Conservation (phyloP, 2,888 invertebrate species). For the Quadriops clusia region DNA sequence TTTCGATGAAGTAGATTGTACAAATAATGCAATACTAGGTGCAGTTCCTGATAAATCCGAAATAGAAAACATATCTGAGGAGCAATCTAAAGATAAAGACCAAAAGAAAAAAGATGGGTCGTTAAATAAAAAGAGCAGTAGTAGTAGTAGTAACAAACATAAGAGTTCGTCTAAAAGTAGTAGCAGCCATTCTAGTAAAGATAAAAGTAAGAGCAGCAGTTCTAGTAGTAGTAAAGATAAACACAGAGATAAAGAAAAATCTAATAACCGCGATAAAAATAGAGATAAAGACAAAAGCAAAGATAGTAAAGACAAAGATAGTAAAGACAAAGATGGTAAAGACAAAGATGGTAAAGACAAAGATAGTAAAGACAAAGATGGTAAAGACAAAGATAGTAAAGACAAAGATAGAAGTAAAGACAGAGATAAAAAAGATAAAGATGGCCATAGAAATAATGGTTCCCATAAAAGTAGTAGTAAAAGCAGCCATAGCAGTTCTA, state of each 20-base stretch:
- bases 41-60: no score
- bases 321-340: constrained; percentile 26
- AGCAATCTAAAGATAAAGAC: constrained; percentile 13
- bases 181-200: constrained; percentile 20
- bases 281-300: constrained; percentile 34
- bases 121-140: constrained; percentile 12
- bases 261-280: constrained; percentile 27
- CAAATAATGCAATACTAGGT: no score
- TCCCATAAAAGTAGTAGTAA: constrained; percentile 23
- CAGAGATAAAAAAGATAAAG: constrained; percentile 20
- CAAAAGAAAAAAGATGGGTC: constrained; percentile 8
- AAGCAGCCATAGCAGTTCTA: constrained; percentile 26
- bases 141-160: constrained; percentile 13
- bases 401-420: constrained; percentile 18
- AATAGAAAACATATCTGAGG: no score
- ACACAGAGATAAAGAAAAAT: constrained; percentile 35
- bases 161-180: constrained; percentile 16
- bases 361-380: constrained; percentile 23
- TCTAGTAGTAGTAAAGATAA: constrained; percentile 31
- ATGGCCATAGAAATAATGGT: constrained; percentile 22
- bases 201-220: constrained; percentile 21
- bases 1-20: no score
- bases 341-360: constrained; percentile 25
- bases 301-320: constrained; percentile 37
- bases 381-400: constrained; percentile 11